Percentiles rank a stretch among this genome's conserved stretches.
phyloP scores from a whole-genome alignment of 2,888 invertebrate species.

The Polydrusus cervinus region DNA sequence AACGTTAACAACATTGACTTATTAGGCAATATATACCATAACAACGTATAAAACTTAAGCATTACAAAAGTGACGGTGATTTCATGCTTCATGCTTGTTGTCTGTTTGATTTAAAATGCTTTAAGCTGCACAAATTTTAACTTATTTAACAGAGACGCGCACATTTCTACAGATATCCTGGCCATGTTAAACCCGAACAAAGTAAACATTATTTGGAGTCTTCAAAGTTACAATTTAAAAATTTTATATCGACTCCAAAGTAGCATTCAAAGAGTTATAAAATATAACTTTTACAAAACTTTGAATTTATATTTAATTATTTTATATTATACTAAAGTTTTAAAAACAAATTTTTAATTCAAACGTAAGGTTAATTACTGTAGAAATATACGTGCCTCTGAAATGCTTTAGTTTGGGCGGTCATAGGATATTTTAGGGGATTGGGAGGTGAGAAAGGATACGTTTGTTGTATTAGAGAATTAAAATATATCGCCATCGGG shows the following conservation, averaged over 20 bases:
- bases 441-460: not conserved
- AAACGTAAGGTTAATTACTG: not conserved
- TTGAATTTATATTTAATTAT: too few relatives aligned
- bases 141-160: not conserved
- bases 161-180: slow-evolving; percentile 5
- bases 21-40: not conserved
- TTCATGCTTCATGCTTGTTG: slow-evolving; percentile 38
- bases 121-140: slow-evolving; percentile 32
- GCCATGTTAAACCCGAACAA: too few relatives aligned
- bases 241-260: too few relatives aligned
- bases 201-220: too few relatives aligned
- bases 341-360: too few relatives aligned
- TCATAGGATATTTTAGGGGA: slow-evolving; percentile 14
- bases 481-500: too few relatives aligned
- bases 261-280: too few relatives aligned
- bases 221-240: too few relatives aligned
- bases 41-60: not conserved
- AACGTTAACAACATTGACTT: slow-evolving; percentile 1
- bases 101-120: slow-evolving; percentile 24
- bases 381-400: not conserved
- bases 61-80: slow-evolving; percentile 3
- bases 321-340: too few relatives aligned
- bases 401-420: slow-evolving; percentile 28
- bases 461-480: slow-evolving; percentile 4
- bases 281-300: too few relatives aligned